These are phyloP conservation scores for Lobophora halterata DNA, from an alignment of 2,888 invertebrate genomes.

Conservation along the genomic window DNA sequence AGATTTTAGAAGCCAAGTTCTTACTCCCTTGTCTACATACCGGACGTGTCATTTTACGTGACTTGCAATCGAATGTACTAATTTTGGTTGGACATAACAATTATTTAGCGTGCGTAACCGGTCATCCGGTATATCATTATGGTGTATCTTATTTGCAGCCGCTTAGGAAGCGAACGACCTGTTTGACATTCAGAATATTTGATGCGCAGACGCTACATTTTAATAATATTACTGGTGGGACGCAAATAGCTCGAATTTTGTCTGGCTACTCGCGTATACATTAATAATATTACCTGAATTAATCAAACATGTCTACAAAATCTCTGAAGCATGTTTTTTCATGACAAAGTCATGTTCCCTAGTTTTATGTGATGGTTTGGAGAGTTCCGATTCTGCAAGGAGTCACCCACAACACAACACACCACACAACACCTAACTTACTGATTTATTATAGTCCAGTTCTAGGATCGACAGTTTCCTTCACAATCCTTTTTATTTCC, in stretches of 20 bases:
- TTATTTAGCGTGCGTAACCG: slow-evolving; percentile 45
- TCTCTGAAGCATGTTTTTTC: too few species aligned
- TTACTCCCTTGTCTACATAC: slow-evolving; percentile 1
- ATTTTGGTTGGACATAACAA: slow-evolving; percentile 56
- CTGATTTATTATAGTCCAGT: too few species aligned
- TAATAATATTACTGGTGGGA: slow-evolving; percentile 6
- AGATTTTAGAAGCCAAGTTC: background rate
- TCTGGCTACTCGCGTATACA: too few species aligned
- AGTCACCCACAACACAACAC: too few species aligned
- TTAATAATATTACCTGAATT: too few species aligned
- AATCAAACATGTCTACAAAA: too few species aligned
- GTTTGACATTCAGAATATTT: slow-evolving; percentile 38
- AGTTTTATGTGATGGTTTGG: too few species aligned
- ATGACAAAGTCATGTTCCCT: too few species aligned
- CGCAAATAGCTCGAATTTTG: slow-evolving; percentile 1
- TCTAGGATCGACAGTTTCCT: too few species aligned
- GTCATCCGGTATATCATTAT: slow-evolving; percentile 45
- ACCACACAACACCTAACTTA: too few species aligned
- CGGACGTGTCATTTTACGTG: slow-evolving; percentile 52
- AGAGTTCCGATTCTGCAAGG: too few species aligned
- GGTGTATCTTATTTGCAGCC: slow-evolving; percentile 49
- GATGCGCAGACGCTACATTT: slow-evolving; percentile 11
- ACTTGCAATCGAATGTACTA: slow-evolving; percentile 54
- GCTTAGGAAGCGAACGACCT: slow-evolving; percentile 38
- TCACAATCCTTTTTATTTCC: too few species aligned